phyloP scores from a whole-genome alignment of 1,140 invertebrate genomes.

The Zaprionus ghesquierei region DNA sequence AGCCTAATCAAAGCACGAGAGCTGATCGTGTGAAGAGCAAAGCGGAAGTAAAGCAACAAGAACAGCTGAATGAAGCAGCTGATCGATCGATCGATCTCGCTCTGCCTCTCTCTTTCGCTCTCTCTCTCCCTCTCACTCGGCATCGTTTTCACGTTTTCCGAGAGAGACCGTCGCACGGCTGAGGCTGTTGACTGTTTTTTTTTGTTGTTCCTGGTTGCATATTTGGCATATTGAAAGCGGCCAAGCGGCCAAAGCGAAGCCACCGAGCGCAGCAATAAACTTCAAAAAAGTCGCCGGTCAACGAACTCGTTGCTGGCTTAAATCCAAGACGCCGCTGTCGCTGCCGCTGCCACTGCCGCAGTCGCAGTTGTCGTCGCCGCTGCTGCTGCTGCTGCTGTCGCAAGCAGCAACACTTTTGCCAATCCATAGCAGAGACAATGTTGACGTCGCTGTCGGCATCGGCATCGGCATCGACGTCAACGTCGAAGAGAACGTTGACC shows the following conservation, averaged over 20 bases:
- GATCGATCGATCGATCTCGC: slow-evolving; percentile 4
- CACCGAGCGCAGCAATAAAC: slow-evolving; percentile 61
- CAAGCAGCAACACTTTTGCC: slow-evolving; percentile 19
- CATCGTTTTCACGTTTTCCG: slow-evolving; percentile 11
- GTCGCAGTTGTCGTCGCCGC: slow-evolving; percentile 8
- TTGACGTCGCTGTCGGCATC: neutral
- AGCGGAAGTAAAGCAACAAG: slow-evolving; percentile 40
- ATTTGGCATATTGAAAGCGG: slow-evolving; percentile 76
- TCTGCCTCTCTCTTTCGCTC: too few relatives aligned
- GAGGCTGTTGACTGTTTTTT: slow-evolving; percentile 3
- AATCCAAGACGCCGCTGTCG: slow-evolving; percentile 51
- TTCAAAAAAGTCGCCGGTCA: slow-evolving; percentile 71
- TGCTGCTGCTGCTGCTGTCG: neutral
- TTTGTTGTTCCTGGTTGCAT: slow-evolving; percentile 68
- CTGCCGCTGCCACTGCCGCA: slow-evolving; percentile 16
- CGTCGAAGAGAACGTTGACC: slow-evolving; percentile 21
- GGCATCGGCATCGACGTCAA: neutral
- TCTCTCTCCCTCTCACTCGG: too few relatives aligned
- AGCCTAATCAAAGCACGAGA: slow-evolving; percentile 14
- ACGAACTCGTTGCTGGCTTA: slow-evolving; percentile 66
- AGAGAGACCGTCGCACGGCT: neutral
- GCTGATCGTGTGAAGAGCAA: neutral
- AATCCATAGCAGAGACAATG: slow-evolving; percentile 11
- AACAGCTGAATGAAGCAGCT: slow-evolving; percentile 46
- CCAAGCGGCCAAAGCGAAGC: slow-evolving; percentile 45